Percentiles rank a stretch among this genome's conserved stretches.
phyloP scores from a whole-genome alignment of 2,888 invertebrate genomes.

The Hirtodrosophila confusa region DNA sequence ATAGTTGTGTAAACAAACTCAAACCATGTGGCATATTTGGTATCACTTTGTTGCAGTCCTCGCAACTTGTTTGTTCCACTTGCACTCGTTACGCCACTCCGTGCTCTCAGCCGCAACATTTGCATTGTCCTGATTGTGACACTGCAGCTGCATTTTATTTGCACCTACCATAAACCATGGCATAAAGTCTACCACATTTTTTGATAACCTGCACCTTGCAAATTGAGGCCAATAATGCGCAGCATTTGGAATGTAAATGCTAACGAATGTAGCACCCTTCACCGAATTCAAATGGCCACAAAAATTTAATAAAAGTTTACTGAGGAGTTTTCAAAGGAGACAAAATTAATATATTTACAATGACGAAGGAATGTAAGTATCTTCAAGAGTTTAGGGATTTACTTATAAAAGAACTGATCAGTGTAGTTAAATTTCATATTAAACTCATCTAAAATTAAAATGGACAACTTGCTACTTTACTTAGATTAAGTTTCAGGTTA shows the following conservation, averaged over 20 bases:
- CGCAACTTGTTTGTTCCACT: slow-evolving; percentile 14
- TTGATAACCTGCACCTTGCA: slow-evolving; percentile 13
- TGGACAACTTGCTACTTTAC: too few relatives aligned
- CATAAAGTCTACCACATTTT: slow-evolving; percentile 21
- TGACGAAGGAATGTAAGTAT: too few relatives aligned
- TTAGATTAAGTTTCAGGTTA: too few relatives aligned
- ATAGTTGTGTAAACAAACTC: slow-evolving; percentile 26
- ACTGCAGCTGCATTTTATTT: slow-evolving; percentile 1
- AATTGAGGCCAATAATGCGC: slow-evolving; percentile 24
- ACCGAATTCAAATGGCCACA: slow-evolving; percentile 1
- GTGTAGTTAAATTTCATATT: too few relatives aligned
- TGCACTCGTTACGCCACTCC: neutral
- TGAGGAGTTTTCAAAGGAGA: too few relatives aligned
- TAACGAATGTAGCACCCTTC: slow-evolving; percentile 11
- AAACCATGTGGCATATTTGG: slow-evolving; percentile 22
- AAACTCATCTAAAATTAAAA: too few relatives aligned
- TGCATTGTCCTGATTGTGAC: slow-evolving; percentile 40
- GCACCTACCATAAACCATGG: slow-evolving; percentile 7
- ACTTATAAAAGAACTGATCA: too few relatives aligned
- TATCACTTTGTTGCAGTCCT: slow-evolving; percentile 5
- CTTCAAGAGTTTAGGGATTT: too few relatives aligned
- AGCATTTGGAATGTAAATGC: slow-evolving; percentile 14
- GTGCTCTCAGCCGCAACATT: slow-evolving; percentile 30
- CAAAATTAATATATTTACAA: too few relatives aligned
- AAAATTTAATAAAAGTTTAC: neutral